A percentile compares a stretch with the other conserved stretches of the same genome.
phyloP scores from a whole-genome alignment of 2,888 invertebrate species.

The Pristionchus maxplancki region DNA sequence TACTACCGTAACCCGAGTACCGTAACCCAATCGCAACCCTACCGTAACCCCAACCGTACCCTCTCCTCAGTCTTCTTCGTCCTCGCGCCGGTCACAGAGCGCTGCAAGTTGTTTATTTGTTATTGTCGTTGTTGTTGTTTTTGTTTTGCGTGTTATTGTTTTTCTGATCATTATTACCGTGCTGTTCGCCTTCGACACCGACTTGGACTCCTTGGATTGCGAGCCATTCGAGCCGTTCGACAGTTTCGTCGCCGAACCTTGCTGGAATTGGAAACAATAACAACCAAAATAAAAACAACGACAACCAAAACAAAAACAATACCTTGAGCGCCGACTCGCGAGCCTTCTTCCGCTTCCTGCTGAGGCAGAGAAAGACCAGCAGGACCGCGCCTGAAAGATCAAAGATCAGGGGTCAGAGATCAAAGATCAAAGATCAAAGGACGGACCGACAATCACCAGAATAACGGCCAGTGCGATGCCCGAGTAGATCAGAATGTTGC shows the following conservation, averaged over 20 bases:
- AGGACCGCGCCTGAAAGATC: not conserved
- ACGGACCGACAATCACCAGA: not conserved
- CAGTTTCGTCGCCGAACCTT: too few relatives aligned
- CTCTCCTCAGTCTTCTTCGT: not conserved
- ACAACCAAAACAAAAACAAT: not conserved
- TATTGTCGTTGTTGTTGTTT: too few relatives aligned
- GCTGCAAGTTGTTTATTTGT: not conserved
- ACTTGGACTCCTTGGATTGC: not conserved
- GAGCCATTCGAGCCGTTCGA: too few relatives aligned
- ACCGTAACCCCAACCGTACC: not conserved
- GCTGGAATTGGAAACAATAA: not conserved
- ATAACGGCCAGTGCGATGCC: not conserved
- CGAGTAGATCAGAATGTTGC: not conserved
- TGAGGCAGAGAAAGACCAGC: not conserved
- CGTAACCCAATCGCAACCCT: not conserved
- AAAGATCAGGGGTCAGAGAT: not conserved
- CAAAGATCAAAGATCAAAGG: constrained; percentile 4
- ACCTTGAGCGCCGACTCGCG: not conserved
- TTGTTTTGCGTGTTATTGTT: too few relatives aligned
- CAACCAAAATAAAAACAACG: too few relatives aligned
- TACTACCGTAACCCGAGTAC: not conserved
- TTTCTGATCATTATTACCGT: not conserved
- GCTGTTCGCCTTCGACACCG: not conserved
- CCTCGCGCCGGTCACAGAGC: not conserved
- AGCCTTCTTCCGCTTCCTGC: not conserved